Conservation (phyloP, 2,797 vertebrate species). For the Pseudochirops cupreus region DNA sequence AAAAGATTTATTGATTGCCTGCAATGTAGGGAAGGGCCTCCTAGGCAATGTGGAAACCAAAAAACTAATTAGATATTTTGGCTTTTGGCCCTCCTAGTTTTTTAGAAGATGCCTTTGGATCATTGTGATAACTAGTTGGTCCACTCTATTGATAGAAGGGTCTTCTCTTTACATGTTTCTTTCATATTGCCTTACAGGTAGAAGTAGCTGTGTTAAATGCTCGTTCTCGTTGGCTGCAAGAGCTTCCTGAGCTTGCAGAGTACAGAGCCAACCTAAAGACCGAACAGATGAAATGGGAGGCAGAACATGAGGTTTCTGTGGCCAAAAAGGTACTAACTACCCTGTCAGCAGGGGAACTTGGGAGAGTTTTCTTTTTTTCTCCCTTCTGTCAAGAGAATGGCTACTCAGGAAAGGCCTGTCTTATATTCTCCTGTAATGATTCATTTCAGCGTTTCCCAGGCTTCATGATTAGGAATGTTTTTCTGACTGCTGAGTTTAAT, state of each 20-base stretch:
- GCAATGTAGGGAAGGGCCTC: background rate
- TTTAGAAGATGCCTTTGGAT: background rate
- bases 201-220: slow-evolving; percentile 92
- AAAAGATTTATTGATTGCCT: background rate
- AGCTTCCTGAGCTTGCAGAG: slow-evolving; percentile 91
- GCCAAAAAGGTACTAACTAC: slow-evolving; percentile 85
- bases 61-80: background rate
- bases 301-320: slow-evolving; percentile 83
- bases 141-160: background rate
- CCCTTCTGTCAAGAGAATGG: background rate
- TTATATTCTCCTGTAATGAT: background rate
- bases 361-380: background rate
- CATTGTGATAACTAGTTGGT: background rate
- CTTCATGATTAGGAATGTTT: background rate
- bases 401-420: background rate
- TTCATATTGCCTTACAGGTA: slow-evolving; percentile 85
- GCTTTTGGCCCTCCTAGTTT: background rate
- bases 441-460: background rate
- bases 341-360: background rate
- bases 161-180: background rate
- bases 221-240: slow-evolving; percentile 90
- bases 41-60: background rate
- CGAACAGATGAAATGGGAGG: slow-evolving; percentile 91
- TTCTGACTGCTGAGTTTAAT: slow-evolving; percentile 17
- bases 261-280: slow-evolving; percentile 89